Evolutionary conservation across 92 coral and sea anemone species (phyloP).

Genomic region (Metridium senile): DNA sequence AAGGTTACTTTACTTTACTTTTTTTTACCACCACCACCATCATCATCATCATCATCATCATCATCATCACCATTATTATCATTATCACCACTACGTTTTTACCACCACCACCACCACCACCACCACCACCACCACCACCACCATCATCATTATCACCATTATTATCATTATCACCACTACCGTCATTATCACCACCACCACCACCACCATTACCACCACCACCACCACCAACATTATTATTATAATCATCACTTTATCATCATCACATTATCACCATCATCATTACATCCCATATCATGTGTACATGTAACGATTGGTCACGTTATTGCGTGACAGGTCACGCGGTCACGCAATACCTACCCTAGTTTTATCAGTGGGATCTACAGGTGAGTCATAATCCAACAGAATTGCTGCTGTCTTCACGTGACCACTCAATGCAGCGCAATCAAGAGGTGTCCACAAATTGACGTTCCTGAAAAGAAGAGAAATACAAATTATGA

Average conservation of each 20-base stretch:
- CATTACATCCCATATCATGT: too few relatives aligned
- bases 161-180: background rate
- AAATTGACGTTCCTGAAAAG: slow-evolving; percentile 19
- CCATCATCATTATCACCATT: background rate
- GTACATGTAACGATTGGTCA: too few relatives aligned
- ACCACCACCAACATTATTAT: too few relatives aligned
- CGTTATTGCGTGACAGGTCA: too few relatives aligned
- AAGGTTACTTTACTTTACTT: too few relatives aligned
- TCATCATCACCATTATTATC: background rate
- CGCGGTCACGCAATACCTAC: too few relatives aligned
- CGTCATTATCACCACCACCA: too few relatives aligned
- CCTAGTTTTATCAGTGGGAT: slow-evolving; percentile 89
- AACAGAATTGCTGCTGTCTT: slow-evolving; percentile 73
- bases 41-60: too few relatives aligned
- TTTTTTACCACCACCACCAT: too few relatives aligned
- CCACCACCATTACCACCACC: too few relatives aligned
- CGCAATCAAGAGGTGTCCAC: slow-evolving; percentile 99
- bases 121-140: background rate
- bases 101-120: background rate
- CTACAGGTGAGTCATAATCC: slow-evolving; percentile 93
- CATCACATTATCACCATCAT: too few relatives aligned
- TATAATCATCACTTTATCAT: too few relatives aligned
- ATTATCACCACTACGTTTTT: background rate
- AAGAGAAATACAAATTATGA: background rate
- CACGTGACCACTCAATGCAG: slow-evolving; percentile 82